Percentiles rank a stretch among this genome's conserved stretches.
Evolutionary conservation across 1,140 invertebrate species (phyloP).

Genomic region (Oedothorax gibbosus): DNA sequence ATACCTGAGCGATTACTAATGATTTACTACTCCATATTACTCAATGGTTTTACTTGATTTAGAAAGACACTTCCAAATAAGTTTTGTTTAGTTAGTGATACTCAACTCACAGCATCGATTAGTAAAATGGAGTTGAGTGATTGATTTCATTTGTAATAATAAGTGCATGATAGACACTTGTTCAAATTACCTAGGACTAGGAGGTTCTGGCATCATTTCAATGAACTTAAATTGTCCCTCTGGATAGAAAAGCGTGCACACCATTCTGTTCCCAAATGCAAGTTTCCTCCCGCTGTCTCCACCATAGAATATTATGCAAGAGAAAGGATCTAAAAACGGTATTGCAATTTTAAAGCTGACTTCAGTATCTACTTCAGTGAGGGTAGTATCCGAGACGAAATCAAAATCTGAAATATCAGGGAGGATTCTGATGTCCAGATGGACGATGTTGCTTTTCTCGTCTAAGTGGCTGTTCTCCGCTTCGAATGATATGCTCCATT

Average conservation of each 20-base stretch:
- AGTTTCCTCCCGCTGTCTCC: constrained; percentile 4
- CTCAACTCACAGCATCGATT: too few species aligned
- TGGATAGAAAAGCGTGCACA: constrained; percentile 25
- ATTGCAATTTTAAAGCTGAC: constrained; percentile 13
- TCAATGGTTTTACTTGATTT: too few species aligned
- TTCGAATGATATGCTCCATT: constrained; percentile 10
- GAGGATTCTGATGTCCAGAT: constrained; percentile 11
- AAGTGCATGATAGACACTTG: too few species aligned
- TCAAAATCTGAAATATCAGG: neutral
- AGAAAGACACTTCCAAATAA: too few species aligned
- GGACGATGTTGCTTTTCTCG: constrained; percentile 34
- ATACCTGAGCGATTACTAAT: too few species aligned
- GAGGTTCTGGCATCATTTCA: neutral
- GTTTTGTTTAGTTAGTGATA: too few species aligned
- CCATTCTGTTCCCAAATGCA: constrained; percentile 42
- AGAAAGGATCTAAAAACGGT: neutral
- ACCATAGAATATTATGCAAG: constrained; percentile 45
- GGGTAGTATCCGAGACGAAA: neutral
- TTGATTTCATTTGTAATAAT: too few species aligned
- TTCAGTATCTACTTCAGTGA: constrained; percentile 19
- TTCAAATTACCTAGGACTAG: too few species aligned
- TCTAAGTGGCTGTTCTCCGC: constrained; percentile 5
- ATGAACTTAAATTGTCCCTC: constrained; percentile 33
- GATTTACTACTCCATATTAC: too few species aligned
- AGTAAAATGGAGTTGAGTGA: too few species aligned